phyloP scores from a whole-genome alignment of 2,797 vertebrate genomes.

The Balearica regulorum region DNA sequence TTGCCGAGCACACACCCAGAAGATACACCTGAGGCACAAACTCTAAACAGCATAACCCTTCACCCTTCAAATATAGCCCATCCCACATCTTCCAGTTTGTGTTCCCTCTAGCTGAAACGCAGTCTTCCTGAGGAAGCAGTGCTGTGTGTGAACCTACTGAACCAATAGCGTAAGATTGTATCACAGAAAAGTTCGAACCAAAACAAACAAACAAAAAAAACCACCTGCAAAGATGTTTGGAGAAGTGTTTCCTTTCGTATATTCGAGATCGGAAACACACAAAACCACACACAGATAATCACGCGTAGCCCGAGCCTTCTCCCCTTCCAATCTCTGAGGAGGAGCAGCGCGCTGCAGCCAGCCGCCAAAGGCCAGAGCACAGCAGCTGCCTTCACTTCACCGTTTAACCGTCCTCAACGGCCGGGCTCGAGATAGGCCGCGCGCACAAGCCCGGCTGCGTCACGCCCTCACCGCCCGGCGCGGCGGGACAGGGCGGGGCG shows the following conservation, averaged over 20 bases:
- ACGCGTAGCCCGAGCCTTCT: too few species aligned
- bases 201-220: too few species aligned
- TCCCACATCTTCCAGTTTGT: accelerated
- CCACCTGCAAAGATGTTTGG: accelerated
- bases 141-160: not conserved
- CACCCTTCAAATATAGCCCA: too few species aligned
- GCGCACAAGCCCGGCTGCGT: not conserved
- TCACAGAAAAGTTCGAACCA: not conserved
- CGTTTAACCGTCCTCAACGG: not conserved
- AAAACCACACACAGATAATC: accelerated
- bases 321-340: not conserved
- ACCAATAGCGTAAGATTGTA: accelerated
- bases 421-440: not conserved
- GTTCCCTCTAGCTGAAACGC: not conserved
- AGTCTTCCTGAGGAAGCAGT: not conserved
- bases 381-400: accelerated
- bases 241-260: accelerated
- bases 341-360: not conserved
- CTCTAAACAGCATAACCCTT: not conserved
- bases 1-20: too few species aligned
- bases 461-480: not conserved
- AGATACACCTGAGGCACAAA: accelerated
- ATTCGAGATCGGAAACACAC: accelerated
- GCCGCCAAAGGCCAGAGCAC: not conserved
- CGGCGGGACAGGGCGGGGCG: not conserved